These are phyloP conservation scores for Drosophila carrolli DNA, from an alignment of 1,140 invertebrate genomes.

Conservation along the genomic window DNA sequence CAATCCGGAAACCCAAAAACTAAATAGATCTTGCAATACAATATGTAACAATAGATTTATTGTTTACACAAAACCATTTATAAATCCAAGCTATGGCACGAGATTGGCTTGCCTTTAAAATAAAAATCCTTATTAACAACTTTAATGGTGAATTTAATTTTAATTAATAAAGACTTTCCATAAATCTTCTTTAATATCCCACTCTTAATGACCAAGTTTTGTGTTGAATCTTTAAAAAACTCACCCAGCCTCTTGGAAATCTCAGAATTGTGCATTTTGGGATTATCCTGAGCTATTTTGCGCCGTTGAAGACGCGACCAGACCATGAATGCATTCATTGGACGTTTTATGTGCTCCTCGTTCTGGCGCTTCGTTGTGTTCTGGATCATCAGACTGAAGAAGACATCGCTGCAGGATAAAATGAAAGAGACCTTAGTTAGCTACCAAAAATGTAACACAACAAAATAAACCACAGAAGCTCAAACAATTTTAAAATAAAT, in stretches of 20 bases:
- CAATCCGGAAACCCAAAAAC: neutral
- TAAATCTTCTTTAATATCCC: too few relatives aligned
- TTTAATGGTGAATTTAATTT: too few relatives aligned
- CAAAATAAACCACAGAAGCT: too few relatives aligned
- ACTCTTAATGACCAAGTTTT: too few relatives aligned
- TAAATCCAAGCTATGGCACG: too few relatives aligned
- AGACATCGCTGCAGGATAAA: slow-evolving; percentile 66
- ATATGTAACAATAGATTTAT: neutral
- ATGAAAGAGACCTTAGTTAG: neutral
- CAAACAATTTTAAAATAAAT: neutral
- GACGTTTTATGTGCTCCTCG: slow-evolving; percentile 89
- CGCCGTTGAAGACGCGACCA: slow-evolving; percentile 94
- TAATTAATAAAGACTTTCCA: too few relatives aligned
- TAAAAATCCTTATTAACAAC: too few relatives aligned
- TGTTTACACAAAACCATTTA: too few relatives aligned
- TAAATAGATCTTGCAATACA: neutral
- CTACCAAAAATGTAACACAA: neutral
- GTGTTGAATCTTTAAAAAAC: slow-evolving; percentile 48
- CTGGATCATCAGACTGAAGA: slow-evolving; percentile 84
- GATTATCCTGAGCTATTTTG: slow-evolving; percentile 98
- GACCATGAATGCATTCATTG: slow-evolving; percentile 93
- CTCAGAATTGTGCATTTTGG: slow-evolving; percentile 99
- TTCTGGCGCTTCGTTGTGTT: slow-evolving; percentile 83
- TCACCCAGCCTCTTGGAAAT: slow-evolving; percentile 97
- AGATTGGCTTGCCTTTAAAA: too few relatives aligned